Evolutionary conservation across 64 coral and sea anemone genomes (phyloP), one percentile per base, ranked within the genome.

Genomic region (Hydrozoanthus tunicans): DNA sequence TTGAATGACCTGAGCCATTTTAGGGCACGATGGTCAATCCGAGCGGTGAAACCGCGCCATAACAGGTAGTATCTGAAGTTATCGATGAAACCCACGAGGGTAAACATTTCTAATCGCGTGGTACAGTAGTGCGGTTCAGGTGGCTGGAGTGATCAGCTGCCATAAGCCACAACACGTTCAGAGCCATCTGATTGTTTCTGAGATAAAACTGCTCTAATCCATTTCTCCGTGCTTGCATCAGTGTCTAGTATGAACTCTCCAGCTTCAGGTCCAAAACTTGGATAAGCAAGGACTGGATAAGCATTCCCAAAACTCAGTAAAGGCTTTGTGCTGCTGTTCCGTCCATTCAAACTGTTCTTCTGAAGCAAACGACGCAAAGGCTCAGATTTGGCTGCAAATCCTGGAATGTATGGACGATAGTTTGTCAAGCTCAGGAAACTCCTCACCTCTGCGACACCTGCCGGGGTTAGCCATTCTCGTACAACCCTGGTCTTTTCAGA

Each of bases 381-480:
- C 51, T 60, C 67, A 11, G 79, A 17, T 10, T 83, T 92, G 26
- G n/a, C 26, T 51, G 58, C 58, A 56, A 86, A 92, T 51, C 26
- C 20, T 43, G 20, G 10, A 4, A 86, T 86, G 43, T 77, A 92
- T 1, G 58, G 53, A 3, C 91, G 80, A 77, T 92, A 92, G 53
- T 92, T 78, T n/a, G 91, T 32, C 6, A 92, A 53, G 59, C 81
- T 71, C 56, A 92, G 81, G 51, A 92, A 92, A 78, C 81, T 86
- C 14, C 81, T 2, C 7, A 78, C 57, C 53, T 92, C 81, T 51
- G 53, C 14, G 14, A 78, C 79, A 83, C 55, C 73, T 17, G 63
- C 53, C 56, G 91, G 91, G 11, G 32, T 77, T 78, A 81, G 91
- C 91, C 91, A 92, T 59, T 77, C 58, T 14, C 43, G 10, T 32